phyloP scores from a whole-genome alignment of 2,888 invertebrate genomes.

The Horisme vitalbata region DNA sequence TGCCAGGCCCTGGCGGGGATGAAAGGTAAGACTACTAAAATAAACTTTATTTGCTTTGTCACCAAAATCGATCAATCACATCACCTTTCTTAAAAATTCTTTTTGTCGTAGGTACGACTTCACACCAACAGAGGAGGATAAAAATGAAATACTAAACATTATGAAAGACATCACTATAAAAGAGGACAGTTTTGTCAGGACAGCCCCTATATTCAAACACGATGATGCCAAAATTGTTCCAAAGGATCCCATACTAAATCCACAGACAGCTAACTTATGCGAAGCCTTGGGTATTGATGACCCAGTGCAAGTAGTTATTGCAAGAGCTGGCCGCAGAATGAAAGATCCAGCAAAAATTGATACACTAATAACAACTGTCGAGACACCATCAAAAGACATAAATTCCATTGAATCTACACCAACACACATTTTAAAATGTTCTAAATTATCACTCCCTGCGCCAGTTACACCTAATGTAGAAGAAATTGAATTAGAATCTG shows the following conservation, averaged over 20 bases:
- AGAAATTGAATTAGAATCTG: slow-evolving; percentile 43
- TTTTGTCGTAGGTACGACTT: slow-evolving; percentile 85
- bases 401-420: slow-evolving; percentile 41
- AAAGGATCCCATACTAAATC: slow-evolving; percentile 83
- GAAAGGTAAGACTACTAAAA: slow-evolving; percentile 79
- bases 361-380: neutral
- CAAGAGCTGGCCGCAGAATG: slow-evolving; percentile 73
- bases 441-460: slow-evolving; percentile 64
- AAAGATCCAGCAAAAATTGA: slow-evolving; percentile 37
- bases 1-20: slow-evolving; percentile 90
- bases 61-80: neutral
- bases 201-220: slow-evolving; percentile 85
- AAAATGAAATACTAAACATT: slow-evolving; percentile 83
- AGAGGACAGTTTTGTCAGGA: slow-evolving; percentile 90
- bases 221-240: slow-evolving; percentile 61
- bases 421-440: slow-evolving; percentile 41
- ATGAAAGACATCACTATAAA: slow-evolving; percentile 86
- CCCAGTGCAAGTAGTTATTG: slow-evolving; percentile 86
- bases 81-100: slow-evolving; percentile 13
- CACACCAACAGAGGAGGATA: slow-evolving; percentile 89
- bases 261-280: slow-evolving; percentile 87
- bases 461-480: slow-evolving; percentile 62
- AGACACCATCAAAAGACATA: slow-evolving; percentile 7
- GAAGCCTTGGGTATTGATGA: slow-evolving; percentile 89
- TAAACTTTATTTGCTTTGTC: neutral